phyloP scores from a whole-genome alignment of 92 coral and sea anemone genomes.

The Porites cylindrica region DNA sequence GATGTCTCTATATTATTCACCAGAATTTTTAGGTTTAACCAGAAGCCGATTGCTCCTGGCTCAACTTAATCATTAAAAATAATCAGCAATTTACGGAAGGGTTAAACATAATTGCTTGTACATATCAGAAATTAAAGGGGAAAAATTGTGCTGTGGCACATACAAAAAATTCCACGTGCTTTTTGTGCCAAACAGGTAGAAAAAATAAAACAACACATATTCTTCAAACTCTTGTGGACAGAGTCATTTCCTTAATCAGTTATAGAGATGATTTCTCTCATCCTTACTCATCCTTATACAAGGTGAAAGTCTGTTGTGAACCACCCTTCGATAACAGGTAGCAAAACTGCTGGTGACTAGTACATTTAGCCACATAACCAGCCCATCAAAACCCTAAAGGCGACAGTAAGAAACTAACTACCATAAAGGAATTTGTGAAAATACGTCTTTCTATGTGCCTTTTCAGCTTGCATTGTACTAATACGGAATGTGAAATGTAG shows the following conservation, averaged over 20 bases:
- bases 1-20: too few species aligned
- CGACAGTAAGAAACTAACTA: not conserved
- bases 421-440: not conserved
- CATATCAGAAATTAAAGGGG: not conserved
- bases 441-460: too few species aligned
- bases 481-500: not conserved
- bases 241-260: slow-evolving; percentile 8
- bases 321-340: not conserved
- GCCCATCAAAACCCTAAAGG: slow-evolving; percentile 12
- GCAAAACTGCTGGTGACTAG: slow-evolving; percentile 8
- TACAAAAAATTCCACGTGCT: not conserved
- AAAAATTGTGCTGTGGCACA: not conserved
- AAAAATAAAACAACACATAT: not conserved
- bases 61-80: too few species aligned
- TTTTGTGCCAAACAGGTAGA: not conserved
- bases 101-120: not conserved
- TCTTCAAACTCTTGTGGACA: slow-evolving; percentile 1
- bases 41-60: too few species aligned
- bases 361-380: slow-evolving; percentile 9
- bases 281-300: slow-evolving; percentile 14
- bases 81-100: too few species aligned
- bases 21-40: too few species aligned
- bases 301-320: not conserved
- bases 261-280: slow-evolving; percentile 9
- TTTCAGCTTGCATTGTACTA: not conserved